Base-by-base conservation (phyloP, 2,888 invertebrate species). In the Herminia tarsipennalis region DNA sequence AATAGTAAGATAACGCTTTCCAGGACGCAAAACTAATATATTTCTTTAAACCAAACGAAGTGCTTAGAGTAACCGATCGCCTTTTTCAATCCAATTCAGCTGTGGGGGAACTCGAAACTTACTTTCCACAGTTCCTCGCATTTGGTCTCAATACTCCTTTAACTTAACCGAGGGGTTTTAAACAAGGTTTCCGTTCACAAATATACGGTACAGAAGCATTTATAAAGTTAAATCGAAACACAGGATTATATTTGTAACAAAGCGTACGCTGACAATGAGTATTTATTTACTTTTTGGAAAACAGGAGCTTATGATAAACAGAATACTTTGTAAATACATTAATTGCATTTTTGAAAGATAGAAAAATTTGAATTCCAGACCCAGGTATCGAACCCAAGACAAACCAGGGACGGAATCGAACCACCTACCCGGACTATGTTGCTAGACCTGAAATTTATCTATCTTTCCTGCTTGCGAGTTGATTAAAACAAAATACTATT, bases 211-310 rank as follows among this genome's bases (percentile, higher is more conserved):
- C 28, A 22, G 29, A 48, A 45, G 5, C n/a, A 32, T 18, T 22
- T 22, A 32, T n/a, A 37, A 57, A 48, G 37, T 63, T 63, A 45
- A 53, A 58, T 58, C 12, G 48, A 53, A 59, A 48, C 40, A 24
- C 29, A 24, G 22, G 34, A 48, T 14, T 43, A 48, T 33, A 40
- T 63, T 17, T 5, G 3, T 45, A 44, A 38, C 58, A 37, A 16
- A 5, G 33, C 39, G 45, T 37, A 17, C 12, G 4, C 25, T 20
- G 13, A 9, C 6, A 37, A 3, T 10, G 17, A 37, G 4, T 9
- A 24, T 16, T 35, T 21, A 22, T 3, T 6, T 24, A n/a, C n/a
- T n/a, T n/a, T n/a, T n/a, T n/a, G n/a, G n/a, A n/a, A n/a, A n/a
- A n/a, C n/a, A n/a, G n/a, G n/a, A n/a, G n/a, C n/a, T n/a, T n/a